Evolutionary conservation across 2,888 invertebrate species (phyloP).

Genomic region (Drosophila neoperkinsi): DNA sequence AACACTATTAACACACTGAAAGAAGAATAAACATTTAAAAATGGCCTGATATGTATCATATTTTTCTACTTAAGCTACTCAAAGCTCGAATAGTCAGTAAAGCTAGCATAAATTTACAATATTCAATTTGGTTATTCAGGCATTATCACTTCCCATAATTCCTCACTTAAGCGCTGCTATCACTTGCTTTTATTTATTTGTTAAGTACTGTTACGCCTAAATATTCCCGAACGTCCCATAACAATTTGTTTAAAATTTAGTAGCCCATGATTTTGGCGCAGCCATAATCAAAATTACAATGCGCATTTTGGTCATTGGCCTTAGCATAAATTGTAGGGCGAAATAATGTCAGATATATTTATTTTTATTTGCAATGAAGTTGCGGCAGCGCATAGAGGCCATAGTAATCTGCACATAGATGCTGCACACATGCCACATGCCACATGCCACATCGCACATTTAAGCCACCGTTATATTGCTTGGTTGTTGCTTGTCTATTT

Average conservation of each 20-base stretch:
- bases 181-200: neutral
- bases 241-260: conserved; percentile 30
- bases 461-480: conserved; percentile 58
- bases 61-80: neutral
- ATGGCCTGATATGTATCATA: neutral
- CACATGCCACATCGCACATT: conserved; percentile 45
- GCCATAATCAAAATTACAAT: conserved; percentile 39
- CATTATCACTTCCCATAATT: neutral
- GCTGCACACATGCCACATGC: conserved; percentile 32
- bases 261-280: conserved; percentile 4
- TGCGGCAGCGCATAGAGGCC: conserved; percentile 27
- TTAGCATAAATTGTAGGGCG: conserved; percentile 60
- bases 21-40: too few relatives aligned
- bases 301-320: conserved; percentile 59
- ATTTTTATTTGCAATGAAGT: conserved; percentile 71
- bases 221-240: conserved; percentile 10
- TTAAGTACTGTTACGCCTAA: neutral
- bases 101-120: neutral
- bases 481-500: conserved; percentile 63
- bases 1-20: neutral
- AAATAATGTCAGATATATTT: conserved; percentile 61
- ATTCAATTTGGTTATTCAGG: neutral
- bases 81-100: neutral
- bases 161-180: neutral
- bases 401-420: conserved; percentile 24